Evolutionary conservation across 2,888 invertebrate species (phyloP).

Genomic region (Arctia plantaginis): DNA sequence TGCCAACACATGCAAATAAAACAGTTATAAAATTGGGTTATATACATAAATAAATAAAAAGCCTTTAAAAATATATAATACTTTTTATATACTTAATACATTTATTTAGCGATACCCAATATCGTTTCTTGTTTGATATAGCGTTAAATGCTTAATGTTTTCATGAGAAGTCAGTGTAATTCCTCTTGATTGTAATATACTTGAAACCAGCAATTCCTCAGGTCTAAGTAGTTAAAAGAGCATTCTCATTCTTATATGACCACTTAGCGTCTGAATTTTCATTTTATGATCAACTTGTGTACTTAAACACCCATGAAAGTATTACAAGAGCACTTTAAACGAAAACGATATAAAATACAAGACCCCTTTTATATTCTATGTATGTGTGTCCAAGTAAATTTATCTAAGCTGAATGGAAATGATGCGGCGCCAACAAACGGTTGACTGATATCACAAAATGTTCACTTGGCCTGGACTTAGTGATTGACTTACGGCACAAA

Average conservation of each 20-base stretch:
- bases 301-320: neutral
- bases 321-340: neutral
- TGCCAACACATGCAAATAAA: neutral
- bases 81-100: no score
- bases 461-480: conserved; percentile 8
- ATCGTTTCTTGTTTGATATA: neutral
- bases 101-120: no score
- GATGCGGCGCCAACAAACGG: conserved; percentile 6
- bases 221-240: neutral
- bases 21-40: neutral
- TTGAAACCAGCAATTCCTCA: neutral
- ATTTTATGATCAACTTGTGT: neutral
- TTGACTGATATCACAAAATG: conserved; percentile 2
- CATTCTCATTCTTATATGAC: conserved; percentile 1
- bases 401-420: conserved; percentile 8
- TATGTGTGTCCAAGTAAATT: neutral
- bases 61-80: no score
- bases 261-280: neutral
- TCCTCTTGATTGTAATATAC: neutral
- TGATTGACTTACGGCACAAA: conserved; percentile 13
- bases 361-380: neutral
- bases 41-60: no score
- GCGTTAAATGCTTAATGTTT: neutral
- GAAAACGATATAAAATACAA: neutral
- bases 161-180: neutral